These are phyloP conservation scores for Caenorhabditis drosophilae DNA, from an alignment of 2,888 invertebrate species.

Conservation along the genomic window DNA sequence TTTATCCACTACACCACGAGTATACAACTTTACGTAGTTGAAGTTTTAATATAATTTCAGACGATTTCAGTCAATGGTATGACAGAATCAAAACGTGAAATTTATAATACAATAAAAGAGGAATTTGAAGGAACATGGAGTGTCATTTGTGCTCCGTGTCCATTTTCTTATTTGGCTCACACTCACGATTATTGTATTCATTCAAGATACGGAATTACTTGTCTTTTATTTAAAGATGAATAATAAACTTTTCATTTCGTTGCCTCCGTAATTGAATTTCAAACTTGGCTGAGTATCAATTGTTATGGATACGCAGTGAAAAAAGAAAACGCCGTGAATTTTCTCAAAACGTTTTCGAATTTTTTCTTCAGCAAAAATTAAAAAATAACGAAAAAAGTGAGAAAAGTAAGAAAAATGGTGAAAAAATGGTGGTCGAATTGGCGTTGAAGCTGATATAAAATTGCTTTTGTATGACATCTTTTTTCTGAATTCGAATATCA, in stretches of 20 bases:
- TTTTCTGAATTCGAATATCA: constrained; percentile 21
- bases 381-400: too few relatives aligned
- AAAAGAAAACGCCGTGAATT: too few relatives aligned
- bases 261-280: too few relatives aligned
- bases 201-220: constrained; percentile 40
- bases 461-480: constrained; percentile 21
- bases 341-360: too few relatives aligned
- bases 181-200: constrained; percentile 42
- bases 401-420: too few relatives aligned
- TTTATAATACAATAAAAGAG: constrained; percentile 20
- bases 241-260: too few relatives aligned
- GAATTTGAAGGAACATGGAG: constrained; percentile 40
- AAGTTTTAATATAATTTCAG: constrained; percentile 16
- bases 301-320: too few relatives aligned
- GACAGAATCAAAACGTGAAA: constrained; percentile 32
- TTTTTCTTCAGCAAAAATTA: too few relatives aligned
- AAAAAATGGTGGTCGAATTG: too few relatives aligned
- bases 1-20: too few relatives aligned
- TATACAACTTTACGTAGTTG: background rate
- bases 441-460: too few relatives aligned
- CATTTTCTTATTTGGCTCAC: constrained; percentile 45
- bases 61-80: constrained; percentile 31
- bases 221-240: constrained; percentile 33
- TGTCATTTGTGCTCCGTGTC: constrained; percentile 44
- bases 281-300: too few relatives aligned